Percentiles rank a stretch among this genome's conserved stretches.
Conservation (phyloP, 1,140 invertebrate genomes). For the Cotesia typhae region DNA sequence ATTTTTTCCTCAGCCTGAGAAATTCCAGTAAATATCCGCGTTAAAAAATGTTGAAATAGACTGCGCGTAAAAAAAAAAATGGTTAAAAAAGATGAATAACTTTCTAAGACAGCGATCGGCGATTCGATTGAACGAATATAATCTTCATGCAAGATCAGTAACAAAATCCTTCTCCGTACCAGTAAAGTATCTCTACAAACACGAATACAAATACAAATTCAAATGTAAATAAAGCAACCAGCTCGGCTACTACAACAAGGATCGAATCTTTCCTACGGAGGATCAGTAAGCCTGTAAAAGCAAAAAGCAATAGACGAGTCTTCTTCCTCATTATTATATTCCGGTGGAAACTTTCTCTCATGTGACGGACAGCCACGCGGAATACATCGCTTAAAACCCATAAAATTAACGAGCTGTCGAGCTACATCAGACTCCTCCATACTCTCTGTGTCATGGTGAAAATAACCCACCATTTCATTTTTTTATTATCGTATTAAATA, state of each 20-base stretch:
- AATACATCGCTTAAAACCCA: conserved; percentile 37
- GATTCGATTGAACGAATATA: conserved; percentile 9
- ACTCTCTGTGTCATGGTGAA: conserved; percentile 25
- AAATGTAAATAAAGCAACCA: conserved; percentile 13
- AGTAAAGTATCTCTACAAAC: neutral
- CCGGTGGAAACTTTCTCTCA: conserved; percentile 27
- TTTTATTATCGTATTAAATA: neutral
- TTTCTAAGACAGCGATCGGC: conserved; percentile 15
- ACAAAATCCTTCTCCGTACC: neutral
- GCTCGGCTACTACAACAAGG: too few species aligned
- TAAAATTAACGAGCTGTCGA: conserved; percentile 41
- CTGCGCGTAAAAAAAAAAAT: conserved; percentile 2
- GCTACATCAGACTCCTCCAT: conserved; percentile 1
- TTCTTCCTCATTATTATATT: conserved; percentile 29
- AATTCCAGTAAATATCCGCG: too few species aligned
- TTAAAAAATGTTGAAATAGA: neutral
- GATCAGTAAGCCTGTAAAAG: too few species aligned
- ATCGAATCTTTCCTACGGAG: neutral
- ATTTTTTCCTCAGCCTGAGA: neutral
- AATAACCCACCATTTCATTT: conserved; percentile 21
- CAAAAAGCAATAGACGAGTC: neutral
- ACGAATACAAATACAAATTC: neutral
- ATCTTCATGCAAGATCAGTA: conserved; percentile 21
- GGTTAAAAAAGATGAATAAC: neutral
- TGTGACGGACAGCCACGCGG: conserved; percentile 29